Base-by-base conservation (phyloP, 2,888 invertebrate species). In the Priapulus caudatus region DNA sequence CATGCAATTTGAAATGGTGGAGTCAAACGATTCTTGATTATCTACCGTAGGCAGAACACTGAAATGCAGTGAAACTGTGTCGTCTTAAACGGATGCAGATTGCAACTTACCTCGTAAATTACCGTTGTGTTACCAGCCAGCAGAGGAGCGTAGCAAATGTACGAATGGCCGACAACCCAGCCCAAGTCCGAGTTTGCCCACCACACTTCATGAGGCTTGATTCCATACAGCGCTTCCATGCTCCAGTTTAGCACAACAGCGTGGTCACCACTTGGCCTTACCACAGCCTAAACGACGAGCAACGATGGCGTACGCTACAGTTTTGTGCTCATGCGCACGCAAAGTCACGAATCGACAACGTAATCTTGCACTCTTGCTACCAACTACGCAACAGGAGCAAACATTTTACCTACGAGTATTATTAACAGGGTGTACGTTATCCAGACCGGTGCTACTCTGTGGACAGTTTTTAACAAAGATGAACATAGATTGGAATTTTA, bases 131-230 rank as follows among this genome's bases (percentile, higher is more conserved):
- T 75, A 0, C 90, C 86, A 58, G 82, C 81, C 0, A 88, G 72
- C 2, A 92, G 73, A 0, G 92, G 92, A 0, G 84, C 92, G 63
- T 92, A 93, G 69, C 89, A 88, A 60, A 91, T 91, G 69, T 90
- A 93, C 0, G 90, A 91, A 66, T 90, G 91, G 0, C 92, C 92
- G 1, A 92, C 91, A 0, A 92, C 91, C 89, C 89, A 89, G 10
- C 89, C 89, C 50, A 86, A 77, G 65, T 85, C 85, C 43, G 91
- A 91, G 0, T 88, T 87, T 15, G 84, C 83, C 89, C 91, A 93
- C 82, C 91, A 92, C 23, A 83, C 79, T 19, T 90, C 88, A 10
- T 64, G 65, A 18, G 70, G 67, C 20, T 64, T 61, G 22, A 72
- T 55, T 1, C 85, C 89, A 64, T 91, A 93, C 45, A 91, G 78